Evolutionary conservation across 1,140 invertebrate genomes (phyloP).

Genomic region (Panagrolaimus sp.): DNA sequence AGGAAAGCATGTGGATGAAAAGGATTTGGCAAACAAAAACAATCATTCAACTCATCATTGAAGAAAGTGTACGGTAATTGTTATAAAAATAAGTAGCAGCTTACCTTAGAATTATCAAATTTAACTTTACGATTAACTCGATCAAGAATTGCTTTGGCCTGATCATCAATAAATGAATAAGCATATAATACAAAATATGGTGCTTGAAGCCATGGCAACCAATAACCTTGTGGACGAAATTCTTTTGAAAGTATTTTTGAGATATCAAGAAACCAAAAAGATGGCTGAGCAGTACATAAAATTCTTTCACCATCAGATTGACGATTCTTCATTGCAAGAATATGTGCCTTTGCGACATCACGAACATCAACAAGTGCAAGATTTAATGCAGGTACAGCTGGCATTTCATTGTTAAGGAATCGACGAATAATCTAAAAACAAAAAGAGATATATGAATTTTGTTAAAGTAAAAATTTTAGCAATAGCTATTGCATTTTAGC

Average conservation of each 20-base stretch:
- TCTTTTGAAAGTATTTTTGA: conserved; percentile 59
- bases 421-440: conserved; percentile 60
- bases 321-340: conserved; percentile 62
- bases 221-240: conserved; percentile 59
- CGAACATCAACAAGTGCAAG: conserved; percentile 63
- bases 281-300: conserved; percentile 57
- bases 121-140: conserved; percentile 60
- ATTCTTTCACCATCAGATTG: conserved; percentile 61
- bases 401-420: conserved; percentile 61
- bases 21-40: no score
- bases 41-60: neutral
- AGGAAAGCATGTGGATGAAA: no score
- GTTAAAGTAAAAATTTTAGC: conserved; percentile 8
- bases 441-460: no score
- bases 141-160: conserved; percentile 60
- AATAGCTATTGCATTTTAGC: no score
- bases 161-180: conserved; percentile 61
- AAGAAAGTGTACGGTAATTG: no score
- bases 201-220: conserved; percentile 61
- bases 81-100: no score
- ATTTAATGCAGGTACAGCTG: conserved; percentile 61
- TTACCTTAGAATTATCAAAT: conserved; percentile 63
- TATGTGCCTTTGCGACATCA: conserved; percentile 64
- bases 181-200: conserved; percentile 62
- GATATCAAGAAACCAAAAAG: conserved; percentile 60